Conservation (phyloP, 2,797 vertebrate species). For the Malacoraja senta region DNA sequence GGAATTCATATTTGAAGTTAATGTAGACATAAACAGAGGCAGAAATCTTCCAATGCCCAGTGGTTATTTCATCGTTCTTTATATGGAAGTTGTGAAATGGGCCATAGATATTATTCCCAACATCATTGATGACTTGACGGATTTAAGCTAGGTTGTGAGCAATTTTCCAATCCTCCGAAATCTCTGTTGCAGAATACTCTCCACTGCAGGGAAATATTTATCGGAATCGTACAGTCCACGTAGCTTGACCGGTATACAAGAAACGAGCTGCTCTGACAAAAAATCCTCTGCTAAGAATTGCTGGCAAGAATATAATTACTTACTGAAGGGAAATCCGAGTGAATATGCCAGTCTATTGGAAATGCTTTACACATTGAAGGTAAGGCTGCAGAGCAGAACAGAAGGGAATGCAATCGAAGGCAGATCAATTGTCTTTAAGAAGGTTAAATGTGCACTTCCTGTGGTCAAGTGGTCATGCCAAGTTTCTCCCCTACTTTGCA, state of each 20-base stretch:
- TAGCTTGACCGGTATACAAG: conserved; percentile 81
- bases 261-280: conserved; percentile 66
- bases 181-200: conserved; percentile 70
- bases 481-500: conserved; percentile 45
- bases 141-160: not conserved
- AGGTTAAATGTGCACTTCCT: not conserved
- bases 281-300: conserved; percentile 75
- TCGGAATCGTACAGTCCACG: conserved; percentile 87
- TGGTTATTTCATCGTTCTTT: not conserved
- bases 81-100: not conserved
- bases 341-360: conserved; percentile 86
- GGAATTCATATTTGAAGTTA: not conserved
- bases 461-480: conserved; percentile 42
- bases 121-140: not conserved
- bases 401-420: not conserved
- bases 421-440: not conserved
- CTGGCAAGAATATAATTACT: conserved; percentile 95
- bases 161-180: not conserved
- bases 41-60: not conserved
- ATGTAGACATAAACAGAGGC: not conserved
- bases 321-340: conserved; percentile 72
- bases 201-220: conserved; percentile 81
- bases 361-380: conserved; percentile 88
- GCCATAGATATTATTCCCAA: too few species aligned
- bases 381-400: conserved; percentile 46